These are phyloP conservation scores for Reinhardtius hippoglossoides DNA, from an alignment of 2,113 vertebrate species.

Conservation along the genomic window DNA sequence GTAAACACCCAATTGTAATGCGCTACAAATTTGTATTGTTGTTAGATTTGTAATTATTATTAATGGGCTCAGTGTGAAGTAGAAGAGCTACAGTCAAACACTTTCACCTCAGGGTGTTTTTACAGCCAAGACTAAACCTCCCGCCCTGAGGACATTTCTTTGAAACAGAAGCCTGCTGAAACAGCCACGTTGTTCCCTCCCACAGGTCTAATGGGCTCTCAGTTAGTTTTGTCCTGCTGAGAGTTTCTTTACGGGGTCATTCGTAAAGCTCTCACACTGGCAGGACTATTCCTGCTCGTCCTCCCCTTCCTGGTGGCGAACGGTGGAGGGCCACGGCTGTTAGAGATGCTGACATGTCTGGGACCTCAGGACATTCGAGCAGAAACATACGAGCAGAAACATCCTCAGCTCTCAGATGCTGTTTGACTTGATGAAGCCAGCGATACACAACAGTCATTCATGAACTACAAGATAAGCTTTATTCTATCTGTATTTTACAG, in stretches of 20 bases:
- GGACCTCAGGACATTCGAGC: background rate
- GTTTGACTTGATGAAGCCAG: background rate
- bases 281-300: constrained; percentile 3
- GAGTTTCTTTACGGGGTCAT: constrained; percentile 27
- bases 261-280: constrained; percentile 22
- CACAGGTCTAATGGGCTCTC: constrained; percentile 18
- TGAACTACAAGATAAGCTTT: too few species aligned
- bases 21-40: background rate
- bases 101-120: constrained; percentile 21
- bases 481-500: too few species aligned
- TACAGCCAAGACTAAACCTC: background rate
- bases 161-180: constrained; percentile 17
- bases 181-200: constrained; percentile 14
- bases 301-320: constrained; percentile 19
- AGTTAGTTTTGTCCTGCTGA: constrained; percentile 62
- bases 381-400: background rate
- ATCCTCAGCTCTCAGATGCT: background rate
- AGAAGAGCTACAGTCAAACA: background rate
- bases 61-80: background rate
- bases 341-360: too few species aligned
- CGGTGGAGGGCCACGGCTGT: background rate
- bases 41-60: background rate
- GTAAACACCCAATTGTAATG: too few species aligned
- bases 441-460: too few species aligned
- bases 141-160: constrained; percentile 1